Base-by-base conservation (phyloP, 2,797 vertebrate species). In the Aldrovandia affinis region DNA sequence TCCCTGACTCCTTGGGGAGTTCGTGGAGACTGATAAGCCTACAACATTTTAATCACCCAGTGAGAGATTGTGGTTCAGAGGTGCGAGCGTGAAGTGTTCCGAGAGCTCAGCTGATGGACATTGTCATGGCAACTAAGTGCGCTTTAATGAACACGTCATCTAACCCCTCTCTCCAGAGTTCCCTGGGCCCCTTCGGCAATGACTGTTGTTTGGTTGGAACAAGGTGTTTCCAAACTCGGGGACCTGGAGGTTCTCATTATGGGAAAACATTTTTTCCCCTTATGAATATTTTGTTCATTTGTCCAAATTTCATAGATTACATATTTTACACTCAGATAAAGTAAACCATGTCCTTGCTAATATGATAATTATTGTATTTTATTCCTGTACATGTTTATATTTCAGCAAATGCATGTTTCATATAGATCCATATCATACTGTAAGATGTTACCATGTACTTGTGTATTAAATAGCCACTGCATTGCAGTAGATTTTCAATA, bases 81-180 rank as follows among this genome's bases (percentile, higher is more conserved):
- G 10, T 14, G 47, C 47, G n/a, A 15, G 10, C 25, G 28, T 8
- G 28, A 52, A 52, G 77, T 18, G 47, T 28, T 39, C 22, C 12
- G 22, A 78, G 75, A 78, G 25, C 22, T n/a, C 33, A 42, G n/a
- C 75, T 50, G 44, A n/a, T 44, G 42, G 44, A 54, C 9, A 30
- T 78, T 47, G 20, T 47, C 50, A 78, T 54, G 77, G 77, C 47
- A 78, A 78, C 77, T 78, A 78, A 78, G 44, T 78, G 77, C 20
- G n/a, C 77, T 78, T 28, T 52, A 78, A 78, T 78, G 77, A 78
- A 54, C 47, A 50, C 22, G 36, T 78, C n/a, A 4, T 33, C 77
- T 47, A 18, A 47, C 44, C 28, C 54, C 50, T 30, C 73, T 44
- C 77, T 78, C 28, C 77, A 15, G n/a, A 18, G 7, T 9, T 44